phyloP scores from a whole-genome alignment of 2,888 invertebrate species.

The Meloe dianella region DNA sequence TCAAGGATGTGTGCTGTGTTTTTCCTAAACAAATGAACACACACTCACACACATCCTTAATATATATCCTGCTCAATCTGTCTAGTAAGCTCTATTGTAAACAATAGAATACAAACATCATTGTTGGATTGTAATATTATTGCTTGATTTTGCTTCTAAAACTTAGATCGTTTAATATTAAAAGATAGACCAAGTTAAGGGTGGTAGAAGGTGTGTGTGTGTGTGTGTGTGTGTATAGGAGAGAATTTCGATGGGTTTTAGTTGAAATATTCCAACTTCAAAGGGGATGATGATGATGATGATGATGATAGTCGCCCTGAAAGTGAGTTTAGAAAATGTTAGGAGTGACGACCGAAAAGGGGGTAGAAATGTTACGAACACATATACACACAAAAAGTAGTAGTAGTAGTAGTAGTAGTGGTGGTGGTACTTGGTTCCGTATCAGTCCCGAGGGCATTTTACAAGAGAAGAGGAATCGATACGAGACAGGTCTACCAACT shows the following conservation, averaged over 20 bases:
- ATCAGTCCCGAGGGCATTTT: not conserved
- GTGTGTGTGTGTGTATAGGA: no score
- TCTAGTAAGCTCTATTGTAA: not conserved
- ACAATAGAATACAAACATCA: not conserved
- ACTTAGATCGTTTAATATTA: slow-evolving; percentile 1
- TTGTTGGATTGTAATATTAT: no score
- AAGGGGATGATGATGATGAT: slow-evolving; percentile 26
- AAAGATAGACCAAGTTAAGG: not conserved
- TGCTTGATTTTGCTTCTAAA: no score
- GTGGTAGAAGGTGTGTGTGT: not conserved
- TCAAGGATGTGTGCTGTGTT: not conserved
- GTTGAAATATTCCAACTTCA: slow-evolving; percentile 37
- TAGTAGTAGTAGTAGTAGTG: no score
- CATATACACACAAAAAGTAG: not conserved
- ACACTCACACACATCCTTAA: not conserved
- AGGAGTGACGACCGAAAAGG: not conserved
- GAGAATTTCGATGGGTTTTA: not conserved
- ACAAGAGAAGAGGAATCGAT: slow-evolving; percentile 1
- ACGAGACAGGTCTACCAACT: slow-evolving; percentile 8
- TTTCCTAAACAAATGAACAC: not conserved
- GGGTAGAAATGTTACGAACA: not conserved
- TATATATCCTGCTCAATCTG: not conserved
- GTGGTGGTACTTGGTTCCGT: not conserved
- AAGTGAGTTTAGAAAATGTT: slow-evolving; percentile 8
- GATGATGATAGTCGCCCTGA: slow-evolving; percentile 1